Percentiles rank a stretch among this genome's conserved stretches.
phyloP scores from a whole-genome alignment of 1,140 invertebrate species.

The Epicauta chinensis region DNA sequence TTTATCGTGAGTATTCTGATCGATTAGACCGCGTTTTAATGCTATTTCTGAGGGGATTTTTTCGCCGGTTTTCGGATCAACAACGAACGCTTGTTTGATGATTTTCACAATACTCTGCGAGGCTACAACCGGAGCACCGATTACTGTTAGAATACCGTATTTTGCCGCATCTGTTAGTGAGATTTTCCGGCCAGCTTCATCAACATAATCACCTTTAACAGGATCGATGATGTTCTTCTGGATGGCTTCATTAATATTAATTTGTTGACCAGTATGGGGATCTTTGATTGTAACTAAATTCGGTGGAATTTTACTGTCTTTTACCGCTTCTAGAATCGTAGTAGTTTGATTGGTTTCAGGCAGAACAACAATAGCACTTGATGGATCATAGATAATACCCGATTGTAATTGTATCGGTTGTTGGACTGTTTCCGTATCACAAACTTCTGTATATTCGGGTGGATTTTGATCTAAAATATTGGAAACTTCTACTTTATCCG shows the following conservation, averaged over 20 bases:
- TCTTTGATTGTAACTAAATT: constrained; percentile 70
- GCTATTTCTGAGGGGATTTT: constrained; percentile 72
- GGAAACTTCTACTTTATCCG: constrained; percentile 61
- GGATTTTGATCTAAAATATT: constrained; percentile 43
- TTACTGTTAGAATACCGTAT: constrained; percentile 61
- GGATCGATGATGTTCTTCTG: constrained; percentile 67
- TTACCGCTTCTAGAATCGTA: constrained; percentile 62
- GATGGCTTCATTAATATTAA: constrained; percentile 71
- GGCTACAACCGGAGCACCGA: constrained; percentile 63
- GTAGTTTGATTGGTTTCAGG: constrained; percentile 62
- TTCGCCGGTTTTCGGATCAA: constrained; percentile 71
- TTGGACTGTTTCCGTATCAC: too few species aligned
- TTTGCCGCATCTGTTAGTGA: constrained; percentile 69
- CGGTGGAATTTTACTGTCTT: constrained; percentile 58
- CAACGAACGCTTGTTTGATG: constrained; percentile 57
- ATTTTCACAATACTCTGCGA: constrained; percentile 49
- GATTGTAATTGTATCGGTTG: constrained; percentile 63
- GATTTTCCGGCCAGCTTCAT: constrained; percentile 57
- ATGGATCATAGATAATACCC: constrained; percentile 69
- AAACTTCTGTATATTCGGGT: constrained; percentile 43
- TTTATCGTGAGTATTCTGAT: constrained; percentile 53
- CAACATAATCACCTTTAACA: constrained; percentile 63
- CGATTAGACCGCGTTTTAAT: constrained; percentile 69
- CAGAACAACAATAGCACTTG: constrained; percentile 63
- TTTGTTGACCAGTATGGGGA: constrained; percentile 60